These are phyloP conservation scores for Mamestra configurata DNA, from an alignment of 1,140 invertebrate species.

Conservation along the genomic window DNA sequence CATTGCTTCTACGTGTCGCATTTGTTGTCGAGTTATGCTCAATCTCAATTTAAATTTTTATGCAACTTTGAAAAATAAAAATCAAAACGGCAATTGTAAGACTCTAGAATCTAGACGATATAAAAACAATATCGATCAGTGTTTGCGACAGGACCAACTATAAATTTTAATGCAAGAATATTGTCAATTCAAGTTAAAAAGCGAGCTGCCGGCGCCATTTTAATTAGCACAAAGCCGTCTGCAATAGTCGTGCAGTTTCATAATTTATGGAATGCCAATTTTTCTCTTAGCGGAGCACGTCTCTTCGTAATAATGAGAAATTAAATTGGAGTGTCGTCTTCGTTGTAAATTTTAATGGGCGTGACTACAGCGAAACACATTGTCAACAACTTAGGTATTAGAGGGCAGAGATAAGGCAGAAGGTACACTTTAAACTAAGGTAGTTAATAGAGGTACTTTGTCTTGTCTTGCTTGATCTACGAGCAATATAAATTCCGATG, in stretches of 20 bases:
- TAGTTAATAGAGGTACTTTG: background rate
- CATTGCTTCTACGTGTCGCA: no score
- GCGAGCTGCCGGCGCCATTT: slow-evolving; percentile 40
- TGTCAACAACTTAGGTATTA: slow-evolving; percentile 41
- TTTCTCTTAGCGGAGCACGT: slow-evolving; percentile 58
- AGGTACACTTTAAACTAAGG: background rate
- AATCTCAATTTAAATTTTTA: no score
- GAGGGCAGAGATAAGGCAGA: no score
- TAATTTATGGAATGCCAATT: slow-evolving; percentile 69
- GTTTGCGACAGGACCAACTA: background rate
- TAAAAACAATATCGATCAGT: background rate
- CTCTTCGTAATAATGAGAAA: slow-evolving; percentile 67
- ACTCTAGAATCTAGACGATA: no score
- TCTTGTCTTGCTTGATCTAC: background rate
- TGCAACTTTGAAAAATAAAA: no score
- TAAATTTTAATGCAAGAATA: background rate
- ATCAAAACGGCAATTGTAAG: no score
- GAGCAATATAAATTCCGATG: no score
- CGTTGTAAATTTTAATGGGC: slow-evolving; percentile 63
- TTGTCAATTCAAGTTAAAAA: slow-evolving; percentile 41
- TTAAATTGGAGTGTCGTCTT: slow-evolving; percentile 68
- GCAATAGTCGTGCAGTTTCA: slow-evolving; percentile 56
- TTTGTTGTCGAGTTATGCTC: no score
- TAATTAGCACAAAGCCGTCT: slow-evolving; percentile 67
- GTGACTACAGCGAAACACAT: slow-evolving; percentile 26